Conservation (phyloP, 64 coral and sea anemone genomes). For the Trachythela sp. region DNA sequence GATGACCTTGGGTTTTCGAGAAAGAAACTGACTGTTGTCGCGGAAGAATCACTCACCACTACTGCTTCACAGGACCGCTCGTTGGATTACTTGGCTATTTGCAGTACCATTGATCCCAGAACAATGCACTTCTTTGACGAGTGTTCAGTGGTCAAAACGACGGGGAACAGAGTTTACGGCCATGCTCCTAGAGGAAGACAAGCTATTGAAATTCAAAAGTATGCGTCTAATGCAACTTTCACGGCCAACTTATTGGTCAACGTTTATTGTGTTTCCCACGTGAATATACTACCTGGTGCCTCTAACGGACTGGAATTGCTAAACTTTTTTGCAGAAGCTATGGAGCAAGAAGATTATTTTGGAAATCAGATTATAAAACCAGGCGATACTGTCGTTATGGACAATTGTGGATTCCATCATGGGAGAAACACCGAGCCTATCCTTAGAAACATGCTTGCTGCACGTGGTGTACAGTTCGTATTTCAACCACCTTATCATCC, state of each 20-base stretch:
- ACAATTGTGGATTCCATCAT: not conserved
- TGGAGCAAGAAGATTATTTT: not conserved
- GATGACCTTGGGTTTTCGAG: not conserved
- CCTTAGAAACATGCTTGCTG: too few species aligned
- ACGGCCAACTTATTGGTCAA: not conserved
- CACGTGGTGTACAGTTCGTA: not conserved
- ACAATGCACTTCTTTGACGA: constrained; percentile 7
- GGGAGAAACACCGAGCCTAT: too few species aligned
- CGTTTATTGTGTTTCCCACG: not conserved
- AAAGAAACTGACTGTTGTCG: not conserved
- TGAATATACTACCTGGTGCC: not conserved
- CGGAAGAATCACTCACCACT: not conserved
- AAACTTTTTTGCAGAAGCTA: not conserved
- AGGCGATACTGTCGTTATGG: not conserved
- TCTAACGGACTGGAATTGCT: not conserved
- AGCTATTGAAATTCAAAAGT: not conserved
- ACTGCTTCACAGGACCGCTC: not conserved
- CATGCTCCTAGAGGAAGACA: not conserved
- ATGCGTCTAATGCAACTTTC: not conserved
- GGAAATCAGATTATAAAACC: not conserved
- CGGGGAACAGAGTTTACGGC: not conserved
- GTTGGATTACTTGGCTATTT: not conserved
- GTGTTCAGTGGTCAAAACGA: not conserved
- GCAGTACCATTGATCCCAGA: not conserved
- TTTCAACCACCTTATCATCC: not conserved